These are phyloP conservation scores for Sarotherodon lohbergeri DNA, from an alignment of 2,113 vertebrate species.

Conservation along the genomic window DNA sequence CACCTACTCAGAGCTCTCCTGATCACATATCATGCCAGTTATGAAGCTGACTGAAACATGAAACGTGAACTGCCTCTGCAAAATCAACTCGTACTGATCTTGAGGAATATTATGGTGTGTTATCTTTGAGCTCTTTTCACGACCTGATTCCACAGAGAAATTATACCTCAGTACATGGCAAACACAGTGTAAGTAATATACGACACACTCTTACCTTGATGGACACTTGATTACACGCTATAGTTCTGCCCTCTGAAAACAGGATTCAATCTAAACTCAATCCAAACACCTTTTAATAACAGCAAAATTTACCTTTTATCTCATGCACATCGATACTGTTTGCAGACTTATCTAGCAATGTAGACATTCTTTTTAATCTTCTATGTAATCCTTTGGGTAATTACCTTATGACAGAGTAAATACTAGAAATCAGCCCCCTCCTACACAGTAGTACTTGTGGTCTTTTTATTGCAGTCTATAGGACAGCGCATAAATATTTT, in stretches of 20 bases:
- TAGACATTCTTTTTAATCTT: neutral
- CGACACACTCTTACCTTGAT: neutral
- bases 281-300: neutral
- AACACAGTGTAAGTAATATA: neutral
- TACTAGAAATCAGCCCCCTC: neutral
- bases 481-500: neutral
- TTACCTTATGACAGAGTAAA: neutral
- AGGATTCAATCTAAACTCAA: neutral
- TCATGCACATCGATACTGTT: neutral
- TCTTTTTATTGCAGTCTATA: neutral
- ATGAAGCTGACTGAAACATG: neutral
- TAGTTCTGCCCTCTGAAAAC: neutral
- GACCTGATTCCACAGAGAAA: neutral
- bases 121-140: neutral
- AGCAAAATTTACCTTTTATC: neutral
- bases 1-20: neutral
- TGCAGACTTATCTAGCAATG: neutral
- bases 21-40: slow-evolving; percentile 3
- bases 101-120: neutral
- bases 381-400: neutral
- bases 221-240: neutral
- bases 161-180: neutral
- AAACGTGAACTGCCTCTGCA: neutral
- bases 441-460: neutral
- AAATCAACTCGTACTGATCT: neutral